Conservation (phyloP, 2,888 invertebrate genomes). For the Germaria angustata region DNA sequence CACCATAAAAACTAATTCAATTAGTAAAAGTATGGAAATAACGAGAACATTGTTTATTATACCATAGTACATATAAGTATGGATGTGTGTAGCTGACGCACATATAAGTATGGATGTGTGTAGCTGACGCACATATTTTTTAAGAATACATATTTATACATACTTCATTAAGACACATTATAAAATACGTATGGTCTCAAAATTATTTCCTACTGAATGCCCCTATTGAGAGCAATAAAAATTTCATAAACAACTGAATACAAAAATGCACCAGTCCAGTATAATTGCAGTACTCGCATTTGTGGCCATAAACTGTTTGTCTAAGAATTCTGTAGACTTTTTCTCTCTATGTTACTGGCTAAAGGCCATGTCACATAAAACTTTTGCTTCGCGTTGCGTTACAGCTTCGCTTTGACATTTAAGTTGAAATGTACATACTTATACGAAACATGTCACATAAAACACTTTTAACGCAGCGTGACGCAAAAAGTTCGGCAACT, state of each 20-base stretch:
- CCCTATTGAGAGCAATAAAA: constrained; percentile 28
- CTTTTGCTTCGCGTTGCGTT: too few species aligned
- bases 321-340: constrained; percentile 16
- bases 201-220: neutral
- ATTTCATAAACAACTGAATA: neutral
- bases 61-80: too few species aligned
- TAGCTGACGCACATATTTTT: too few species aligned
- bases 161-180: neutral
- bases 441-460: too few species aligned
- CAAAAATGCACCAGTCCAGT: constrained; percentile 7
- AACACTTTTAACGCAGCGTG: too few species aligned
- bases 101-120: too few species aligned
- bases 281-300: neutral
- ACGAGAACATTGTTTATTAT: too few species aligned
- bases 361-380: too few species aligned
- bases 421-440: too few species aligned
- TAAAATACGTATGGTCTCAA: constrained; percentile 10
- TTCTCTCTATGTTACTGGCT: neutral
- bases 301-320: constrained; percentile 39
- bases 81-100: too few species aligned
- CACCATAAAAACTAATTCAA: constrained; percentile 62
- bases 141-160: neutral
- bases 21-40: constrained; percentile 47
- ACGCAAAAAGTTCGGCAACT: too few species aligned
- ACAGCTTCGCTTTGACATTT: too few species aligned